A percentile compares a stretch with the other conserved stretches of the same genome.
Evolutionary conservation across 2,888 invertebrate species (phyloP).

Genomic region (Plutella xylostella): DNA sequence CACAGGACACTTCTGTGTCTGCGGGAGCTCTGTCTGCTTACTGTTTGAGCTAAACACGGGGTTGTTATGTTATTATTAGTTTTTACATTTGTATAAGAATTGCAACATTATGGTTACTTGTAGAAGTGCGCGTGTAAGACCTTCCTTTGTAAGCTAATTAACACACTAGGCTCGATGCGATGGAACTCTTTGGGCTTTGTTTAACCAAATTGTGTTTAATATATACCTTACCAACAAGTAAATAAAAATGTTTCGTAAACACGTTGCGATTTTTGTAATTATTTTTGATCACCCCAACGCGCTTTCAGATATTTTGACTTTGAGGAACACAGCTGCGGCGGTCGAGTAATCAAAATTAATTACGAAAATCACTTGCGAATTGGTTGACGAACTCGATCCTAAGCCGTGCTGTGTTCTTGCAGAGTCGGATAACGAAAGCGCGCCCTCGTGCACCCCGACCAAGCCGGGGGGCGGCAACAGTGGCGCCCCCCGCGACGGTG

Average conservation of each 20-base stretch:
- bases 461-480: no score
- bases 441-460: slow-evolving; percentile 72
- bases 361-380: slow-evolving; percentile 54
- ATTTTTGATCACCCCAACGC: slow-evolving; percentile 58
- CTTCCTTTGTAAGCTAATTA: slow-evolving; percentile 53
- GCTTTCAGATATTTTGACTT: slow-evolving; percentile 42
- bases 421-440: slow-evolving; percentile 84
- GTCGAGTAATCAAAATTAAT: slow-evolving; percentile 61
- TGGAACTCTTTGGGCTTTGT: slow-evolving; percentile 60
- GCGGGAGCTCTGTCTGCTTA: slow-evolving; percentile 1
- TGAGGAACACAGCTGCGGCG: slow-evolving; percentile 58
- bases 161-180: slow-evolving; percentile 51
- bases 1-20: not conserved
- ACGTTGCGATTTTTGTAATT: slow-evolving; percentile 63
- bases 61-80: slow-evolving; percentile 63
- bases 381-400: slow-evolving; percentile 23
- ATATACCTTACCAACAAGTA: slow-evolving; percentile 65
- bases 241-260: slow-evolving; percentile 66
- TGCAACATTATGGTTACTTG: slow-evolving; percentile 52
- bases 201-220: slow-evolving; percentile 64
- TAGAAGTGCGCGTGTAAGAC: slow-evolving; percentile 53
- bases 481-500: slow-evolving; percentile 42
- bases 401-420: slow-evolving; percentile 74
- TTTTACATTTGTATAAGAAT: slow-evolving; percentile 47
- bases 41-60: slow-evolving; percentile 49